Evolutionary conservation across 1,140 invertebrate species (phyloP).

Genomic region (Chlorops oryzae): DNA sequence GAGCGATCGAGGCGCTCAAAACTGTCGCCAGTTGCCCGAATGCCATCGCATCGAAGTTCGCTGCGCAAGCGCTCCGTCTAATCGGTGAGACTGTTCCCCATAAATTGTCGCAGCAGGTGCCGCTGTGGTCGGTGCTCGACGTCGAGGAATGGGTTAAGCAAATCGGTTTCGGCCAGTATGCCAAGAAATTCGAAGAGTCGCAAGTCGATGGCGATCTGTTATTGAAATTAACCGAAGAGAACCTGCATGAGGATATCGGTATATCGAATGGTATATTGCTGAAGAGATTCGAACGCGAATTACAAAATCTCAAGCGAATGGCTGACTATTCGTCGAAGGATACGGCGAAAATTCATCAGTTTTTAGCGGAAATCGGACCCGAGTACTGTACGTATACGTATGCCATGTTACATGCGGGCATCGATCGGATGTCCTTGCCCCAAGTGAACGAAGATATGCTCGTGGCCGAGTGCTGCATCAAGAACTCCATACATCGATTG

Average conservation of each 20-base stretch:
- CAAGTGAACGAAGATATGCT: conserved; percentile 87
- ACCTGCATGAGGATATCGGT: conserved; percentile 87
- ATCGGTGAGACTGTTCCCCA: conserved; percentile 97
- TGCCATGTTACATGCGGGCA: conserved; percentile 89
- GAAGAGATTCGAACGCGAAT: conserved; percentile 87
- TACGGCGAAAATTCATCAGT: conserved; percentile 82
- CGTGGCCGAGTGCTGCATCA: conserved; percentile 80
- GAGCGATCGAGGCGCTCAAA: conserved; percentile 91
- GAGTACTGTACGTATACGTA: conserved; percentile 97
- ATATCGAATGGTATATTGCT: conserved; percentile 89
- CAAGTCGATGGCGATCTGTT: conserved; percentile 97
- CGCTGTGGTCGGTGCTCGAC: conserved; percentile 94
- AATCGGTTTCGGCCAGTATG: conserved; percentile 86
- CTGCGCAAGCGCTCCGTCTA: conserved; percentile 87
- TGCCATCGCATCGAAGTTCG: conserved; percentile 94
- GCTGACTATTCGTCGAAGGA: conserved; percentile 96
- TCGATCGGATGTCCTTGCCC: conserved; percentile 78
- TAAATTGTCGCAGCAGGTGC: conserved; percentile 95
- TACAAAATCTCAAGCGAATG: conserved; percentile 92
- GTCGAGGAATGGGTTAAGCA: conserved; percentile 97
- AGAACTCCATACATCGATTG: conserved; percentile 88
- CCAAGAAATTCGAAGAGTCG: conserved; percentile 78
- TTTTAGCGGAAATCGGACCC: conserved; percentile 77
- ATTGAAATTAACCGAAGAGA: conserved; percentile 86
- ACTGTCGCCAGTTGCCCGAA: conserved; percentile 96